phyloP scores from a whole-genome alignment of 1,140 invertebrate genomes.

The Drosophila murphyi region DNA sequence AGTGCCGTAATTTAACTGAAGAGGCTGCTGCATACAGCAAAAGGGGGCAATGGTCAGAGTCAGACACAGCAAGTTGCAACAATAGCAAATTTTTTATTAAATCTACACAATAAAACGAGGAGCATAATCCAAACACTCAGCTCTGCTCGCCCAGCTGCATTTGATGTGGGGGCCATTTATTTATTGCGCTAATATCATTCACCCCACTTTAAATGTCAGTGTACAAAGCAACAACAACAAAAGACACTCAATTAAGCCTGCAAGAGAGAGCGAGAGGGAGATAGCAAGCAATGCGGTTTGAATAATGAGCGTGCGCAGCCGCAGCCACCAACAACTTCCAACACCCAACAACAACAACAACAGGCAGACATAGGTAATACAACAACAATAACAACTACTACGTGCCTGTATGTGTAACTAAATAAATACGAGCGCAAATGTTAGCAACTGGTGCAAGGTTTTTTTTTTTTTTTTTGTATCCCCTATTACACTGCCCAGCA shows the following conservation, averaged over 20 bases:
- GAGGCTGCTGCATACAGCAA: slow-evolving; percentile 6
- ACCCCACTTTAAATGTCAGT: slow-evolving; percentile 82
- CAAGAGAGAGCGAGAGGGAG: slow-evolving; percentile 24
- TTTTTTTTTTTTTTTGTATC: slow-evolving; percentile 47
- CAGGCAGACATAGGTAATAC: slow-evolving; percentile 26
- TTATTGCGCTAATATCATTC: slow-evolving; percentile 77
- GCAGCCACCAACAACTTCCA: slow-evolving; percentile 34
- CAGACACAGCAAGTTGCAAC: slow-evolving; percentile 45
- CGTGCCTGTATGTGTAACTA: slow-evolving; percentile 6
- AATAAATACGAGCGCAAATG: slow-evolving; percentile 53
- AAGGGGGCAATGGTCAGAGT: slow-evolving; percentile 52
- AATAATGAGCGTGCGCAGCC: slow-evolving; percentile 44
- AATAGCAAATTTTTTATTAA: slow-evolving; percentile 73
- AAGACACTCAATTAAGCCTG: slow-evolving; percentile 44
- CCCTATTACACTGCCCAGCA: slow-evolving; percentile 47
- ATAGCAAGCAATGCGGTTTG: slow-evolving; percentile 18
- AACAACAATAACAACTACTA: slow-evolving; percentile 8
- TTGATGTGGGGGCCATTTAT: slow-evolving; percentile 75
- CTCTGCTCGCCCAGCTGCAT: slow-evolving; percentile 54
- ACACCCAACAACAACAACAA: slow-evolving; percentile 18
- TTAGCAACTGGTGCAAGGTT: slow-evolving; percentile 73
- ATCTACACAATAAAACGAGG: slow-evolving; percentile 62
- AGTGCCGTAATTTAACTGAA: slow-evolving; percentile 57
- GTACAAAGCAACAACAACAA: slow-evolving; percentile 42
- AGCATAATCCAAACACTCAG: slow-evolving; percentile 18